These are phyloP conservation scores for Pitta sordida DNA, from an alignment of 2,113 vertebrate species.

Conservation along the genomic window DNA sequence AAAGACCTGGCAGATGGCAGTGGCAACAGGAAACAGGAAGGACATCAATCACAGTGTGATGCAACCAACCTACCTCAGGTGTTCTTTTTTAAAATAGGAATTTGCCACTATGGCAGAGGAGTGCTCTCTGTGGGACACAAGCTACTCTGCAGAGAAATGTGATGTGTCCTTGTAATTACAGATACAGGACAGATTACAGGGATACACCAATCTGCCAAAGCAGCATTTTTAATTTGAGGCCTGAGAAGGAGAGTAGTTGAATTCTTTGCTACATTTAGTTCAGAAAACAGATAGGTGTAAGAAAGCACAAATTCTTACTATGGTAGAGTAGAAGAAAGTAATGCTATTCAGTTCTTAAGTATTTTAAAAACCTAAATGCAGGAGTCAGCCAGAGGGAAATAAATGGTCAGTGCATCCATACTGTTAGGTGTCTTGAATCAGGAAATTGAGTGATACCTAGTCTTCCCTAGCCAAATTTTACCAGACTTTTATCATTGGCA, in stretches of 20 bases:
- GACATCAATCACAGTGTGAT: neutral
- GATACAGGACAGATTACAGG: neutral
- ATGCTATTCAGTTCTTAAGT: neutral
- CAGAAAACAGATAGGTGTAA: neutral
- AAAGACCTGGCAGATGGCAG: constrained; percentile 22
- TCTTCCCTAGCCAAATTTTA: neutral
- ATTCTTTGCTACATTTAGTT: neutral
- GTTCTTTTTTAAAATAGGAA: constrained; percentile 22
- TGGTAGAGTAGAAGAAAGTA: neutral
- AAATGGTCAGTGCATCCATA: neutral
- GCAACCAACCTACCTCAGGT: neutral
- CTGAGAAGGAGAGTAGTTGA: neutral
- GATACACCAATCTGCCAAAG: neutral
- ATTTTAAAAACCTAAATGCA: neutral
- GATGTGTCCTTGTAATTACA: neutral
- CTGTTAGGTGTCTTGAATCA: neutral
- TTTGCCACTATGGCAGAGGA: neutral
- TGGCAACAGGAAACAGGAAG: neutral
- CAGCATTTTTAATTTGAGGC: neutral
- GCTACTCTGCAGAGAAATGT: neutral
- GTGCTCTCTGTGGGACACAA: neutral
- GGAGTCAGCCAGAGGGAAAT: neutral
- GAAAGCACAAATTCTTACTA: neutral
- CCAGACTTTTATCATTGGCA: neutral
- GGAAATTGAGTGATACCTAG: neutral